Evolutionary conservation across 2,888 invertebrate genomes (phyloP).

Genomic region (Napeogenes sylphis): DNA sequence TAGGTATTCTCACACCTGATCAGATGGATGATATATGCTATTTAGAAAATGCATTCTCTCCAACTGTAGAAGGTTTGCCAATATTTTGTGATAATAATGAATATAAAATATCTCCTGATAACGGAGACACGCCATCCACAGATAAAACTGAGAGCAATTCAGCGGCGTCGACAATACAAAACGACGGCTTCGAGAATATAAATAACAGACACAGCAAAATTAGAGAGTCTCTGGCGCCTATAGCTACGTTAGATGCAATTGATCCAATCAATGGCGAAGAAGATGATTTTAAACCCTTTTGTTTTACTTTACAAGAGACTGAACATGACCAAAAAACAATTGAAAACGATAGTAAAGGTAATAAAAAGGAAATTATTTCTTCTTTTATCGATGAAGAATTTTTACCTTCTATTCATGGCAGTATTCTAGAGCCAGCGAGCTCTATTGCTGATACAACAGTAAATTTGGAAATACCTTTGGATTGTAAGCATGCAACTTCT

Average conservation of each 20-base stretch:
- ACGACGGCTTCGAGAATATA: constrained; percentile 61
- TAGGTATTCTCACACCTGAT: constrained; percentile 92
- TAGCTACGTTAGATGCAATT: constrained; percentile 48
- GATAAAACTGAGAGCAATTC: constrained; percentile 77
- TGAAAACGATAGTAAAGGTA: constrained; percentile 31
- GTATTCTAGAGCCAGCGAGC: constrained; percentile 78
- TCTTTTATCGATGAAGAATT: constrained; percentile 78
- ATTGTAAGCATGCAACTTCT: constrained; percentile 67
- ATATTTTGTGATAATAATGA: constrained; percentile 67
- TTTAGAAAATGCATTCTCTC: constrained; percentile 80
- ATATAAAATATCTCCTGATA: constrained; percentile 68
- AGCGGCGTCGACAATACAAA: constrained; percentile 72
- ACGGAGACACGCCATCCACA: constrained; percentile 76
- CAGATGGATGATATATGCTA: constrained; percentile 88
- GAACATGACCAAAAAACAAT: constrained; percentile 22
- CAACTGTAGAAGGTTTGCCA: constrained; percentile 80
- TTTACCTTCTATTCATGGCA: constrained; percentile 79
- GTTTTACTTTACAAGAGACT: constrained; percentile 21
- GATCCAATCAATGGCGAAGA: constrained; percentile 47
- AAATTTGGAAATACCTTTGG: constrained; percentile 75
- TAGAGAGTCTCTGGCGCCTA: constrained; percentile 48
- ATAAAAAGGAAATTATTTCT: constrained; percentile 48
- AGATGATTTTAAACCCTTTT: constrained; percentile 30
- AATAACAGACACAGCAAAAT: constrained; percentile 36
- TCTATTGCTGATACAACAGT: constrained; percentile 73